These are phyloP conservation scores for Hemithea aestivaria DNA, from an alignment of 2,888 invertebrate genomes.

Conservation along the genomic window DNA sequence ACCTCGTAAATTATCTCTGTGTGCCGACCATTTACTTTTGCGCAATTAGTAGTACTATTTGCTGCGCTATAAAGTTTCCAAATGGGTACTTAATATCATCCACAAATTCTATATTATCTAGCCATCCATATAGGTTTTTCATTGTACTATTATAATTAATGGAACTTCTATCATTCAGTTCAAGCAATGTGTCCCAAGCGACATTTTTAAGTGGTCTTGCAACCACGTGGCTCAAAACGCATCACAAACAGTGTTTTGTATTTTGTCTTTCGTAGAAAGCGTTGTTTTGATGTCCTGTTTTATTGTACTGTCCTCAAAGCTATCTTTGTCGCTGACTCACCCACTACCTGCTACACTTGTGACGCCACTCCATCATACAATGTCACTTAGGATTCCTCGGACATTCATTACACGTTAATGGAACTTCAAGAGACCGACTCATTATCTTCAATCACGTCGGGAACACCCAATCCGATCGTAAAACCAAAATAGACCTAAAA, in stretches of 20 bases:
- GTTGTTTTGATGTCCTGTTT: conserved; percentile 11
- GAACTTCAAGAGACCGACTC: conserved; percentile 53
- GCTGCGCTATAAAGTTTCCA: no score
- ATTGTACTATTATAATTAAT: no score
- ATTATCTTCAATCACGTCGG: conserved; percentile 50
- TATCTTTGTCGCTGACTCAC: conserved; percentile 59
- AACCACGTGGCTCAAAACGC: no score
- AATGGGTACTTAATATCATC: no score
- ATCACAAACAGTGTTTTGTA: no score
- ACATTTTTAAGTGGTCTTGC: no score
- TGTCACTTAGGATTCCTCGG: conserved; percentile 57
- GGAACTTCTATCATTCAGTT: no score
- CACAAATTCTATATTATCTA: no score
- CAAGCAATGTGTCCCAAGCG: no score
- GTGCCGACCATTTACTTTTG: conserved; percentile 44
- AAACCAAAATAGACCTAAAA: conserved; percentile 33
- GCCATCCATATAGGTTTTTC: no score
- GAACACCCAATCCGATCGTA: conserved; percentile 42
- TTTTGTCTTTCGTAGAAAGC: no score
- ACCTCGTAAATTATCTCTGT: conserved; percentile 47
- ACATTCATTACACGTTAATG: conserved; percentile 66
- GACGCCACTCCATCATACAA: conserved; percentile 59
- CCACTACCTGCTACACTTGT: conserved; percentile 64
- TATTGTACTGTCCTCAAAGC: conserved; percentile 33
- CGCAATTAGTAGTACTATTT: conserved; percentile 37